Evolutionary conservation across 64 coral and sea anemone genomes (phyloP), one percentile per base, ranked within the genome.

Genomic region (Stylophora pistillata): DNA sequence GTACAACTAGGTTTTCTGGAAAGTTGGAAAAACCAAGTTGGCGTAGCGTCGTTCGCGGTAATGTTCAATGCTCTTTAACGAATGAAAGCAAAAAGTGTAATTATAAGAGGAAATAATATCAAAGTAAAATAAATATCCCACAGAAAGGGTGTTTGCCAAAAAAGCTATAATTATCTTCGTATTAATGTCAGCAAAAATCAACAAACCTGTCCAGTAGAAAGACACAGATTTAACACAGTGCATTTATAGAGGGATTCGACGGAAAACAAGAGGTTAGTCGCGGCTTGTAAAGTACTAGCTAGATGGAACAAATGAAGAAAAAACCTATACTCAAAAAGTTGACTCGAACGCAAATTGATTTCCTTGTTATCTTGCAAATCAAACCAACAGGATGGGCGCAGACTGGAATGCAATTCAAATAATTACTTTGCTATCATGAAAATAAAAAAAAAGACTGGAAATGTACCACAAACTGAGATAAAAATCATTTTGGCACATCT

Each of bases 101-200:
- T 76, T n/a, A 76, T 53, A 53, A 37, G 18, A 3, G 16, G 23
- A 76, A 76, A 76, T 9, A 53, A 21, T 76, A 37, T 5, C 73
- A 82, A 82, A 64, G 3, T 47, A 65, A 82, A 82, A 65, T 82
- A 82, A 65, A 82, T 65, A 65, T 41, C 31, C 58, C 11, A 23
- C 14, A 25, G 64, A 47, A 65, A 65, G 58, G 79, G 37, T 82
- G 58, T 82, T 82, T 82, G 79, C 33, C 31, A 65, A 14, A 25
- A 60, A 31, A 30, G 27, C 32, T 80, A 13, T 79, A 56, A 23
- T 56, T 54, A 25, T 1, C 23, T 57, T 15, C 27, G 10, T n/a
- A 68, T 68, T 79, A 26, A 57, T 56, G 77, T 79, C 77, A 79
- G 55, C 28, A 79, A 28, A 56, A 58, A 79, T 79, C 56, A 57